phyloP scores from a whole-genome alignment of 2,888 invertebrate genomes.

The Epinotia demarniana region DNA sequence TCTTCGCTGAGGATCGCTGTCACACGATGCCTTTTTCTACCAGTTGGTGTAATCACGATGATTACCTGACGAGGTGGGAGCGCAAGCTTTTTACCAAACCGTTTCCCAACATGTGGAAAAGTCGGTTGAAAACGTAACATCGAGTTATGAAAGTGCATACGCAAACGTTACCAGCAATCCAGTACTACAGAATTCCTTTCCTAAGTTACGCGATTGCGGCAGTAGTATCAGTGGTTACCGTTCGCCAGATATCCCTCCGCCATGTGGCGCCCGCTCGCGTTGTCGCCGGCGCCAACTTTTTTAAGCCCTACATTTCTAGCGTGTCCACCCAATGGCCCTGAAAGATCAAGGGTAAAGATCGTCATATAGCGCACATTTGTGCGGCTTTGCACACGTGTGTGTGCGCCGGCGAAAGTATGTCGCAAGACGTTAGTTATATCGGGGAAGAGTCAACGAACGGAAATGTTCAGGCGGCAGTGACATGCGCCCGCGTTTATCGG shows the following conservation, averaged over 20 bases:
- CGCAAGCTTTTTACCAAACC: constrained; percentile 71
- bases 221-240: constrained; percentile 19
- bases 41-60: constrained; percentile 65
- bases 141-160: constrained; percentile 80
- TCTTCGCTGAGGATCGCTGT: constrained; percentile 66
- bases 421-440: constrained; percentile 76
- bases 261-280: constrained; percentile 51
- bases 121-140: constrained; percentile 76
- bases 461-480: constrained; percentile 80
- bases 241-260: constrained; percentile 44
- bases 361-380: constrained; percentile 51
- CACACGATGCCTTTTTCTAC: constrained; percentile 71
- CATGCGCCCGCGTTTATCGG: constrained; percentile 78
- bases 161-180: constrained; percentile 72
- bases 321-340: constrained; percentile 63
- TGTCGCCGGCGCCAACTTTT: constrained; percentile 52
- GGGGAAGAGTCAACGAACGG: constrained; percentile 84
- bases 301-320: constrained; percentile 54
- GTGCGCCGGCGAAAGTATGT: constrained; percentile 69
- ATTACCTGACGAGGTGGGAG: constrained; percentile 78
- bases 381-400: constrained; percentile 60
- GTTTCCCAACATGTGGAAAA: constrained; percentile 80
- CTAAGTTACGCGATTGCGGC: constrained; percentile 60
- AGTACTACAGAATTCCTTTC: constrained; percentile 66
- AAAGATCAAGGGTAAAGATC: constrained; percentile 66